A percentile compares a stretch with the other conserved stretches of the same genome.
phyloP scores from a whole-genome alignment of 2,113 vertebrate species.

The Sphaerodactylus townsendi region DNA sequence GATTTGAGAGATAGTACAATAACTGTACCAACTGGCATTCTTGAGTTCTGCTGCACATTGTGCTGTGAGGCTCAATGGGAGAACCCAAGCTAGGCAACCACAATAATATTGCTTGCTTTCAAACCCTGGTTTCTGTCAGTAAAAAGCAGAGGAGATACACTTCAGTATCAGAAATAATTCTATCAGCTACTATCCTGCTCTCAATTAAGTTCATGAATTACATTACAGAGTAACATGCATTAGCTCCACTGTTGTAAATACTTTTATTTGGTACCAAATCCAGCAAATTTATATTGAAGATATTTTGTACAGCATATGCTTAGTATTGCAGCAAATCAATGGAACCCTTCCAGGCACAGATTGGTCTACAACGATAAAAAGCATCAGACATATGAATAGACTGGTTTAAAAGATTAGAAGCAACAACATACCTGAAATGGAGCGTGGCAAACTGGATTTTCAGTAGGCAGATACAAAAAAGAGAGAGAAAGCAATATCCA shows the following conservation, averaged over 20 bases:
- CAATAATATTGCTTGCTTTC: too few species aligned
- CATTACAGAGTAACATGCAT: background rate
- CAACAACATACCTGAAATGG: slow-evolving; percentile 35
- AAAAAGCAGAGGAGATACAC: background rate
- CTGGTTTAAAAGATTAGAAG: background rate
- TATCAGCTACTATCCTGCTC: background rate
- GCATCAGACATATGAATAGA: slow-evolving; percentile 10
- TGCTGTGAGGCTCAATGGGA: too few species aligned
- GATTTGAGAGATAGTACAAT: too few species aligned
- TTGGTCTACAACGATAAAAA: background rate
- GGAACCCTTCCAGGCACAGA: background rate
- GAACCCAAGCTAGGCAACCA: too few species aligned
- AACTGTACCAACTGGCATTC: too few species aligned
- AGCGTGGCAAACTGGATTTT: background rate
- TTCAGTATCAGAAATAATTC: background rate
- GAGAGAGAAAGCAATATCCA: background rate
- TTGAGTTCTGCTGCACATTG: too few species aligned
- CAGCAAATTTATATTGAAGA: background rate
- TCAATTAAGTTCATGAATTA: background rate
- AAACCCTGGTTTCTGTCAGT: too few species aligned
- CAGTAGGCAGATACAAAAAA: slow-evolving; percentile 28
- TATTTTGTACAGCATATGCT: background rate
- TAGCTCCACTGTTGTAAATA: background rate
- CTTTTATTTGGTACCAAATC: background rate
- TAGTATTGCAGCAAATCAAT: background rate